Conservation (phyloP, 2,888 invertebrate genomes). For the Heliconius erato region DNA sequence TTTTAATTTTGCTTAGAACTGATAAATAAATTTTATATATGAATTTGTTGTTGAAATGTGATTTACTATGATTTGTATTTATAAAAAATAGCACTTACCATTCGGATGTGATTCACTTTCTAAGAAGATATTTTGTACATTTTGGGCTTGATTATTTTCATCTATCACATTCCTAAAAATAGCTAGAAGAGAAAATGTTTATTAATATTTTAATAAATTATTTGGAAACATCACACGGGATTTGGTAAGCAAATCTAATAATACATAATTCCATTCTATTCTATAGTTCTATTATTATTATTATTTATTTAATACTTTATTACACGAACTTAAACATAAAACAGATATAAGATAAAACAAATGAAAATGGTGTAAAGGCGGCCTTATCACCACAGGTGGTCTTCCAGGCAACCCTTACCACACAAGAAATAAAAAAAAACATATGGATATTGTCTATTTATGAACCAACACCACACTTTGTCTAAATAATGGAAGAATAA, state of each 20-base stretch:
- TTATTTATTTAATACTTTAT: too few relatives aligned
- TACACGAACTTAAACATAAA: too few relatives aligned
- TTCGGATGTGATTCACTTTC: conserved; percentile 32
- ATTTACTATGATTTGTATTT: neutral
- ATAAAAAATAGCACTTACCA: neutral
- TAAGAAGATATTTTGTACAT: conserved; percentile 18
- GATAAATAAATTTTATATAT: neutral
- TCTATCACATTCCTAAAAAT: conserved; percentile 17
- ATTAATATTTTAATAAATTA: neutral
- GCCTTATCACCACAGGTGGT: too few relatives aligned
- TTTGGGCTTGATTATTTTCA: neutral
- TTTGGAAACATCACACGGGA: neutral
- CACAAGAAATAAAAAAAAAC: too few relatives aligned
- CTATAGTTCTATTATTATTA: too few relatives aligned
- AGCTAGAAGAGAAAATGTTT: neutral
- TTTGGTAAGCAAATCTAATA: neutral
- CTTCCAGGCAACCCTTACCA: too few relatives aligned
- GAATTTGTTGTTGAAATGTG: neutral
- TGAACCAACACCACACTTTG: too few relatives aligned
- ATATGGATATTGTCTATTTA: too few relatives aligned
- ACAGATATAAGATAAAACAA: too few relatives aligned
- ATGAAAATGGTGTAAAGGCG: too few relatives aligned
- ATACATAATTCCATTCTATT: neutral
- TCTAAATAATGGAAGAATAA: too few relatives aligned
- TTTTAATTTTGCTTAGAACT: too few relatives aligned